Conservation (phyloP, 1,140 invertebrate genomes). For the Neoseiulus cucumeris region DNA sequence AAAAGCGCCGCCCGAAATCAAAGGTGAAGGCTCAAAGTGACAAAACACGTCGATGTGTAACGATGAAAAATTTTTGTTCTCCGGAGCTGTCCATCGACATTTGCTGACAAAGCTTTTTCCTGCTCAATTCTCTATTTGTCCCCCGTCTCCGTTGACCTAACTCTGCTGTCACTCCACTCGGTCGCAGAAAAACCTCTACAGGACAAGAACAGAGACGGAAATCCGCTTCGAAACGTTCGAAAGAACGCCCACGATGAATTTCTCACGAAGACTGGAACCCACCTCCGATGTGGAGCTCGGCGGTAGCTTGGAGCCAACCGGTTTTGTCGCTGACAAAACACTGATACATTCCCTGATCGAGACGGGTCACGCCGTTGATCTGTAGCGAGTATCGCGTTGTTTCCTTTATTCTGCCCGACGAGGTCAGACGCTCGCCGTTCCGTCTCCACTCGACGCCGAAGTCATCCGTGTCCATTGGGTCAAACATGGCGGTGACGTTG, state of each 20-base stretch:
- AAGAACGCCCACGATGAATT: background rate
- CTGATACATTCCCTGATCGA: constrained; percentile 30
- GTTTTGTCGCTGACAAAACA: constrained; percentile 25
- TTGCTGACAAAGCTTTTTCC: no score
- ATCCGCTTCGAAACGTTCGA: background rate
- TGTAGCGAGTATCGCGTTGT: constrained; percentile 7
- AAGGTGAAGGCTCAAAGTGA: no score
- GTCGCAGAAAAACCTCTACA: no score
- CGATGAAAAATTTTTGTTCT: no score
- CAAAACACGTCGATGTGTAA: no score
- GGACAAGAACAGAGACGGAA: no score
- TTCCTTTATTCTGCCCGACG: background rate
- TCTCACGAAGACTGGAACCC: constrained; percentile 8
- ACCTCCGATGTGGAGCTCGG: constrained; percentile 76
- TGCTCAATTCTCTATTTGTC: constrained; percentile 7
- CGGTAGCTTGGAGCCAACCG: constrained; percentile 56
- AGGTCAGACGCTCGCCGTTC: background rate
- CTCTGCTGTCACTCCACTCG: background rate
- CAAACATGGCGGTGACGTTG: constrained; percentile 10
- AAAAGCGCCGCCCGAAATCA: no score
- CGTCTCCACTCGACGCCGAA: constrained; percentile 2
- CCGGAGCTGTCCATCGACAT: no score
- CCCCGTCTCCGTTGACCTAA: background rate
- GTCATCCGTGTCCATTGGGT: constrained; percentile 10
- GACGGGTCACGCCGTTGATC: constrained; percentile 3